Evolutionary conservation across 2,888 invertebrate genomes (phyloP).

Genomic region (Conus canariensis): DNA sequence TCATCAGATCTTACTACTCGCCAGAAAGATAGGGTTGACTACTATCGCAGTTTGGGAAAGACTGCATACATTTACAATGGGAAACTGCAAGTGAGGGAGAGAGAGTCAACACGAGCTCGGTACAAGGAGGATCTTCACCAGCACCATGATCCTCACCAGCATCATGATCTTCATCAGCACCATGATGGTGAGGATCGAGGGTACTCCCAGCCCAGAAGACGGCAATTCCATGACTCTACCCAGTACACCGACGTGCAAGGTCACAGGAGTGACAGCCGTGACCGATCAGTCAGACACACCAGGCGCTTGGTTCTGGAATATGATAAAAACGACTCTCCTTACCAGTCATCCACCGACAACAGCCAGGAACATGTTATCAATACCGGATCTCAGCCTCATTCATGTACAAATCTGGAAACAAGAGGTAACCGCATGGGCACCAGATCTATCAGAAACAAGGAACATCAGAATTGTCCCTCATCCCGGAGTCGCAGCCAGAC

Average conservation of each 20-base stretch:
- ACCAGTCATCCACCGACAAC: neutral
- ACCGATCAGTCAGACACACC: neutral
- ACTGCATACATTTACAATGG: neutral
- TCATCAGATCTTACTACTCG: neutral
- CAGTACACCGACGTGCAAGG: neutral
- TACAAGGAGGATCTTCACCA: neutral
- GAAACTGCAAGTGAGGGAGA: constrained; percentile 1
- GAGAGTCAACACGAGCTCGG: neutral
- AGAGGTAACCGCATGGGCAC: neutral
- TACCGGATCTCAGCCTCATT: neutral
- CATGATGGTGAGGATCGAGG: neutral
- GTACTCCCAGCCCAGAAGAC: neutral
- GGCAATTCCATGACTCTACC: neutral
- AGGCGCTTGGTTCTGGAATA: neutral
- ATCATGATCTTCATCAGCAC: neutral
- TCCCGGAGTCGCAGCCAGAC: neutral
- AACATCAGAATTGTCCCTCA: neutral
- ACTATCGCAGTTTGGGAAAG: neutral
- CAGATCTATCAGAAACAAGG: neutral
- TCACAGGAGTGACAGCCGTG: neutral
- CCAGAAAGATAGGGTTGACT: neutral
- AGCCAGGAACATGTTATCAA: neutral
- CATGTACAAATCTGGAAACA: no score
- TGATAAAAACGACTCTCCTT: neutral
- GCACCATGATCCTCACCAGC: neutral